A percentile compares a stretch with the other conserved stretches of the same genome.
phyloP scores from a whole-genome alignment of 2,888 invertebrate species.

The Dryomyza anilis region DNA sequence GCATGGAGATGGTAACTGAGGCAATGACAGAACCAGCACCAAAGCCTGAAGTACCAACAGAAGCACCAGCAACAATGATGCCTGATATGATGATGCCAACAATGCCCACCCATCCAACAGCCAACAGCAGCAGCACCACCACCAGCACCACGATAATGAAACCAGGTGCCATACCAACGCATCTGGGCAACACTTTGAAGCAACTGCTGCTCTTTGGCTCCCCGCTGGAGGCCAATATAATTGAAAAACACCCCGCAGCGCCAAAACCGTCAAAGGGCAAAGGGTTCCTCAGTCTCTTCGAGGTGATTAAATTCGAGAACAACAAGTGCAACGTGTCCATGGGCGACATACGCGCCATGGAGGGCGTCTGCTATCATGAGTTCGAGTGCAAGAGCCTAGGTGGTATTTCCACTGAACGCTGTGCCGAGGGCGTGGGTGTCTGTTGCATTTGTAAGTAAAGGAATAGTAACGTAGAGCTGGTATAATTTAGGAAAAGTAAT shows the following conservation, averaged over 20 bases:
- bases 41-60: slow-evolving; percentile 17
- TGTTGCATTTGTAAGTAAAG: slow-evolving; percentile 75
- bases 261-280: slow-evolving; percentile 44
- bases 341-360: slow-evolving; percentile 64
- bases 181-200: slow-evolving; percentile 46
- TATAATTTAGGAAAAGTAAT: too few relatives aligned
- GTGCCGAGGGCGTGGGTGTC: slow-evolving; percentile 75
- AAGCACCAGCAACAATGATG: slow-evolving; percentile 13
- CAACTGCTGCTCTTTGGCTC: slow-evolving; percentile 49
- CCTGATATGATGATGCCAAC: slow-evolving; percentile 16
- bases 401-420: slow-evolving; percentile 70
- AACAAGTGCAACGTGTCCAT: slow-evolving; percentile 63
- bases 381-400: slow-evolving; percentile 69
- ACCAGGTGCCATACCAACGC: slow-evolving; percentile 35
- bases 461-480: too few relatives aligned
- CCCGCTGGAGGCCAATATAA: slow-evolving; percentile 49
- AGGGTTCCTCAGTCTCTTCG: slow-evolving; percentile 71
- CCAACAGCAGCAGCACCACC: slow-evolving; percentile 19
- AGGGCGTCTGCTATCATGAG: slow-evolving; percentile 74
- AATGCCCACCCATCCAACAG: slow-evolving; percentile 14
- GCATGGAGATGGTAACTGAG: slow-evolving; percentile 10
- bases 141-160: slow-evolving; percentile 48
- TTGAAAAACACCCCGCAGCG: slow-evolving; percentile 42
- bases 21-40: neutral
- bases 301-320: slow-evolving; percentile 74